A percentile compares a stretch with the other conserved stretches of the same genome.
These are phyloP conservation scores for Daboia siamensis DNA, from an alignment of 2,113 vertebrate species.

Conservation along the genomic window DNA sequence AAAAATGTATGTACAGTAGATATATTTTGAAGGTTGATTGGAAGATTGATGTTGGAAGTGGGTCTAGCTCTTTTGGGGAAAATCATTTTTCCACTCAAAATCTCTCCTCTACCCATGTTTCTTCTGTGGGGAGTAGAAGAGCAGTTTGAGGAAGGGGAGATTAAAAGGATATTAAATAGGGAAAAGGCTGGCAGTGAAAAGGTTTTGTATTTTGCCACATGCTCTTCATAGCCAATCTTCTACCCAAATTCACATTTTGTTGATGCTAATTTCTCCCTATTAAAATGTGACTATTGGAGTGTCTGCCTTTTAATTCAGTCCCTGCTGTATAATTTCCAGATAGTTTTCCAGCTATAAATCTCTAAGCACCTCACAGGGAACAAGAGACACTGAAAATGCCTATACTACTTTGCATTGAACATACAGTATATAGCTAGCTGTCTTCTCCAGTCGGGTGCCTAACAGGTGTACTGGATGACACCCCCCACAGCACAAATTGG, in stretches of 20 bases:
- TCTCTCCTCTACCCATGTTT: neutral
- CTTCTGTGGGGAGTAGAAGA: neutral
- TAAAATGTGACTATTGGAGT: neutral
- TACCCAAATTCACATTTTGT: neutral
- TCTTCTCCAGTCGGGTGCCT: neutral
- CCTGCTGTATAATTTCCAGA: conserved; percentile 1
- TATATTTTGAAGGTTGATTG: neutral
- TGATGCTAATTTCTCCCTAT: neutral
- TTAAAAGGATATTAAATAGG: neutral
- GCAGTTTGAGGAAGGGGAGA: neutral
- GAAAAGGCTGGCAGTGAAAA: neutral
- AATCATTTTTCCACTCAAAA: neutral
- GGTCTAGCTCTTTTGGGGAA: neutral
- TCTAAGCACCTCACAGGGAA: neutral
- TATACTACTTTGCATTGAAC: neutral
- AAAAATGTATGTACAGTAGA: neutral
- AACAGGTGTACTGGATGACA: neutral
- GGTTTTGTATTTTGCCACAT: neutral
- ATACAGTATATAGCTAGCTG: neutral
- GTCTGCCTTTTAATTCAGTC: neutral
- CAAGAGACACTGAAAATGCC: neutral
- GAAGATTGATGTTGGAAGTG: neutral
- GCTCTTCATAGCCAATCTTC: neutral
- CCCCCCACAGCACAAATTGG: neutral
- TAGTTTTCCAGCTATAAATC: neutral